Base-by-base conservation (phyloP, 2,888 invertebrate species). In the Corbicula japonica region DNA sequence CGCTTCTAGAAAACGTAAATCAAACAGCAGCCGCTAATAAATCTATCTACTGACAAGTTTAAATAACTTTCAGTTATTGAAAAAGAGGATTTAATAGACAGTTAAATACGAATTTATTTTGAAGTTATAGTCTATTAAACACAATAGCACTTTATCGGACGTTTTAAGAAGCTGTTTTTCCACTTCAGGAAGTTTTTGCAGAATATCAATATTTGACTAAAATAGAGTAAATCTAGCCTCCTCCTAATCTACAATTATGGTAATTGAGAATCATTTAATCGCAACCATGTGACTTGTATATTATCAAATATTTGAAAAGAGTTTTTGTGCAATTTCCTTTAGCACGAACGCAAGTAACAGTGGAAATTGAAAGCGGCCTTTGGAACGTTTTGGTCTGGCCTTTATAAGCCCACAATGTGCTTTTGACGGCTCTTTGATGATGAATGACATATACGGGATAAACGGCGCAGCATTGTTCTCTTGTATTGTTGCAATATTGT, bases 251-350 rank as follows among this genome's bases (percentile, higher is more conserved):
- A 65, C 70, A 63, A 65, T 81, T 81, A 81, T 76, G 75, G 80
- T 75, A 76, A 81, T 76, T 70, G 65, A 69, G 70, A 63, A 70
- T 61, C 80, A 74, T 77, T 81, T 81, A 75, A 77, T 76, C 76
- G 74, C 35, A 8, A 35, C 56, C 80, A 76, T 70, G 75, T 78
- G 74, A 71, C 54, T 62, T 75, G 68, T 74, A 72, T 72, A 77
- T 77, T 76, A 82, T 82, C 82, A 82, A 82, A 77, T 73, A 77
- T 65, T 77, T 81, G 74, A 77, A 81, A 81, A 66, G 74, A 46
- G 54, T 65, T 81, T 80, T 81, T 81, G 80, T 76, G 62, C 74
- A 66, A 66, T 73, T 65, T 73, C 65, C 65, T 63, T 74, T 70
- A 38, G 38, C 12, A 21, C 46, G 32, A 46, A 54, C 52, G 34